These are phyloP conservation scores for Acrobeloides nanus DNA, from an alignment of 2,888 invertebrate species.

Conservation along the genomic window DNA sequence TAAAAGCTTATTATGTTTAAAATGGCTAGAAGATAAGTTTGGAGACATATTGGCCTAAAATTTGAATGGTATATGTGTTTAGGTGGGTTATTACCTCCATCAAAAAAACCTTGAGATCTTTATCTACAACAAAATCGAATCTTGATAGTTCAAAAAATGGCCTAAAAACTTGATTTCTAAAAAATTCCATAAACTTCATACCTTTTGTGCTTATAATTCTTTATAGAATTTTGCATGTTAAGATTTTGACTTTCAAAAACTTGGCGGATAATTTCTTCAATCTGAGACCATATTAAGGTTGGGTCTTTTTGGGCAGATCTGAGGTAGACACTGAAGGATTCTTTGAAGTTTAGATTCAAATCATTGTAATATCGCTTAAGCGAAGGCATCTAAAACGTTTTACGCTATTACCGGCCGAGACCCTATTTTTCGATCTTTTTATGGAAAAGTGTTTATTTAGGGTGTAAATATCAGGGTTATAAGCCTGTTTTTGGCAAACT, in stretches of 20 bases:
- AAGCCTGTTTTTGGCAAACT: too few species aligned
- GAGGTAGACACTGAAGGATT: constrained; percentile 72
- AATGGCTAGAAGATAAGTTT: constrained; percentile 86
- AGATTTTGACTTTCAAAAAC: constrained; percentile 38
- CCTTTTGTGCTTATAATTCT: too few species aligned
- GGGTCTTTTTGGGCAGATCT: constrained; percentile 64
- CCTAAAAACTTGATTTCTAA: too few species aligned
- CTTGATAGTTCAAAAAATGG: constrained; percentile 86
- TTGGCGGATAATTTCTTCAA: constrained; percentile 70
- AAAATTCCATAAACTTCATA: too few species aligned
- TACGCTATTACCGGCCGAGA: too few species aligned
- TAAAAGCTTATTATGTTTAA: constrained; percentile 72
- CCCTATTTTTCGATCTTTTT: too few species aligned
- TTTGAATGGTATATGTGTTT: too few species aligned
- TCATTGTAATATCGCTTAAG: constrained; percentile 54
- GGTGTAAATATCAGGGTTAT: too few species aligned
- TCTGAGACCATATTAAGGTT: constrained; percentile 69
- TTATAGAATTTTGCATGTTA: too few species aligned
- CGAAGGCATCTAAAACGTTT: constrained; percentile 57
- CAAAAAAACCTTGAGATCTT: constrained; percentile 73
- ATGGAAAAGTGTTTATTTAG: too few species aligned
- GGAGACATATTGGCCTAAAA: too few species aligned
- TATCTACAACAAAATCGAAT: constrained; percentile 84
- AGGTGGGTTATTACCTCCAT: constrained; percentile 70
- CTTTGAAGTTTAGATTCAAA: constrained; percentile 72